These are phyloP conservation scores for Drosophila nr. medialis DNA, from an alignment of 2,888 invertebrate genomes.

Conservation along the genomic window DNA sequence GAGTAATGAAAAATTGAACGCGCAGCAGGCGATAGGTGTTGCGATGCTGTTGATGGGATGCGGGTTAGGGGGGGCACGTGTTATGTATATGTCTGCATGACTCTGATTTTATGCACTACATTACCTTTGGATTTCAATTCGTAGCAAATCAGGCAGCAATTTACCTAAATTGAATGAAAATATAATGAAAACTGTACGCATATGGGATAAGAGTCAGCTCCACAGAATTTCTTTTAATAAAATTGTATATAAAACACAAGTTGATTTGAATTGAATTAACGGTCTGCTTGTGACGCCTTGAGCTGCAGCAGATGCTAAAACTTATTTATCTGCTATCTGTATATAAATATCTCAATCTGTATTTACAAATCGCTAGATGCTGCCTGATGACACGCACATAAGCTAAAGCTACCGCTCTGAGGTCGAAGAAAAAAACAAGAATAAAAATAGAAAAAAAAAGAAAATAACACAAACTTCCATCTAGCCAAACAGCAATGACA, in stretches of 20 bases:
- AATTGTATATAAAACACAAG: conserved; percentile 23
- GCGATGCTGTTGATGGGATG: conserved; percentile 3
- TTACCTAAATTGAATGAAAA: conserved; percentile 59
- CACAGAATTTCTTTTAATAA: conserved; percentile 41
- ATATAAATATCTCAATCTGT: conserved; percentile 41
- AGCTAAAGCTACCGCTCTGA: conserved; percentile 35
- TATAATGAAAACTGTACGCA: conserved; percentile 50
- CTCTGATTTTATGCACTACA: conserved; percentile 82
- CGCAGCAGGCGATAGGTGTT: conserved; percentile 59
- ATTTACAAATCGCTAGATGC: conserved; percentile 59
- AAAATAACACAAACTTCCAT: conserved; percentile 46
- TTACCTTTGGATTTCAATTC: conserved; percentile 79
- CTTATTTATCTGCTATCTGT: conserved; percentile 28
- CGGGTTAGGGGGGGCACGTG: conserved; percentile 30
- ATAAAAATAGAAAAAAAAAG: conserved; percentile 15
- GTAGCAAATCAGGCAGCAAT: conserved; percentile 77
- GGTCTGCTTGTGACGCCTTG: conserved; percentile 6
- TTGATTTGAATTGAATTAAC: conserved; percentile 65
- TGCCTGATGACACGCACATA: conserved; percentile 62
- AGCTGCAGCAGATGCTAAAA: conserved; percentile 19
- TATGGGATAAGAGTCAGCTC: conserved; percentile 26
- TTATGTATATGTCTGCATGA: conserved; percentile 76
- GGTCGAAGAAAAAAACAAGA: not conserved
- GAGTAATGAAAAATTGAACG: conserved; percentile 80
- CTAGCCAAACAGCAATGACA: conserved; percentile 71